Evolutionary conservation across 2,113 vertebrate species (phyloP).

Genomic region (Nansenia antarctica): DNA sequence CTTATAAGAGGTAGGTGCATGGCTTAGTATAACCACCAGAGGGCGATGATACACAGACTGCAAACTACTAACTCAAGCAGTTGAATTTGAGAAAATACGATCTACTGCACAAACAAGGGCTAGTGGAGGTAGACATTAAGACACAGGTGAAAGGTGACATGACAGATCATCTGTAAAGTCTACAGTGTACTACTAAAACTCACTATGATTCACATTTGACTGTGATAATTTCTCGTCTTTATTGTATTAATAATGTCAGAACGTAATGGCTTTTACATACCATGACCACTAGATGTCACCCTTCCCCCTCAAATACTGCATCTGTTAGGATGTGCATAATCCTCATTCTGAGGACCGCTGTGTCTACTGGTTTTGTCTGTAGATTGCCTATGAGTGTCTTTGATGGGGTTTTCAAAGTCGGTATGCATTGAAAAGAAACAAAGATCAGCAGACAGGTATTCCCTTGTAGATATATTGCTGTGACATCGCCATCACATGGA

Average conservation of each 20-base stretch:
- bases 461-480: too few species aligned
- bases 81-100: background rate
- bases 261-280: slow-evolving; percentile 16
- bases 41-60: slow-evolving; percentile 40
- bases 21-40: slow-evolving; percentile 54
- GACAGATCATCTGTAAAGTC: background rate
- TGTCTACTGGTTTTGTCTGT: too few species aligned
- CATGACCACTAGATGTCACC: slow-evolving; percentile 61
- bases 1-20: slow-evolving; percentile 16
- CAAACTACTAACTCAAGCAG: background rate
- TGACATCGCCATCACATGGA: too few species aligned
- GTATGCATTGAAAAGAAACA: too few species aligned
- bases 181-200: background rate
- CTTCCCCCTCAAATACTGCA: slow-evolving; percentile 29
- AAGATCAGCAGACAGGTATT: too few species aligned
- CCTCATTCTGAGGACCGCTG: background rate
- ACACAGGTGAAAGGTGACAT: background rate
- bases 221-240: background rate
- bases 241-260: background rate
- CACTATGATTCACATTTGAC: too few species aligned
- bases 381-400: too few species aligned
- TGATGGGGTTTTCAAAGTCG: too few species aligned
- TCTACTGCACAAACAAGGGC: too few species aligned
- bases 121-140: background rate
- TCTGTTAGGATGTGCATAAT: background rate